These are phyloP conservation scores for Electrophaes corylata DNA, from an alignment of 2,888 invertebrate species.

Conservation along the genomic window DNA sequence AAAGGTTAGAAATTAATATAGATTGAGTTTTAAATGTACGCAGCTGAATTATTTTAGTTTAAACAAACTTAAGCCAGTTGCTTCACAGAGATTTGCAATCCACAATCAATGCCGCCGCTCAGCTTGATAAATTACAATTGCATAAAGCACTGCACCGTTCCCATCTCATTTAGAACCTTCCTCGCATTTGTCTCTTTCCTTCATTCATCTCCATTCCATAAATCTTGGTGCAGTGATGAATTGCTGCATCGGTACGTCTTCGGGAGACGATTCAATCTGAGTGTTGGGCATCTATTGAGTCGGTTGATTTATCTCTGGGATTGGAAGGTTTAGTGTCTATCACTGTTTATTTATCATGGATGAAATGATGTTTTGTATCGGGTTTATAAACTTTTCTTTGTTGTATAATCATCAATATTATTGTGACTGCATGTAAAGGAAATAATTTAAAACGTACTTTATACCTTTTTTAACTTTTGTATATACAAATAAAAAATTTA, in stretches of 20 bases:
- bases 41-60: too few relatives aligned
- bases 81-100: not conserved
- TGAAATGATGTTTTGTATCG: not conserved
- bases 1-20: too few relatives aligned
- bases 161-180: constrained; percentile 30
- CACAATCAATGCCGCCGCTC: constrained; percentile 21
- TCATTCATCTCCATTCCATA: constrained; percentile 16
- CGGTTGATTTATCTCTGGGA: constrained; percentile 15
- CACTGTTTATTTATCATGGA: not conserved
- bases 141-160: constrained; percentile 10
- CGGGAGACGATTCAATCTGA: constrained; percentile 24
- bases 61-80: not conserved
- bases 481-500: too few relatives aligned
- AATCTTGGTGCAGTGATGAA: constrained; percentile 32
- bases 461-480: not conserved
- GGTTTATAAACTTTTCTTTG: not conserved
- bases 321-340: constrained; percentile 4
- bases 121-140: constrained; percentile 28
- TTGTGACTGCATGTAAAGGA: too few relatives aligned
- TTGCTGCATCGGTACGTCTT: constrained; percentile 26
- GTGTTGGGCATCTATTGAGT: constrained; percentile 21
- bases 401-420: too few relatives aligned
- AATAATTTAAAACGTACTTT: too few relatives aligned
- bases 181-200: constrained; percentile 23
- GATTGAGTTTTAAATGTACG: too few relatives aligned